phyloP scores from a whole-genome alignment of 2,113 vertebrate species.

The Alces alces region DNA sequence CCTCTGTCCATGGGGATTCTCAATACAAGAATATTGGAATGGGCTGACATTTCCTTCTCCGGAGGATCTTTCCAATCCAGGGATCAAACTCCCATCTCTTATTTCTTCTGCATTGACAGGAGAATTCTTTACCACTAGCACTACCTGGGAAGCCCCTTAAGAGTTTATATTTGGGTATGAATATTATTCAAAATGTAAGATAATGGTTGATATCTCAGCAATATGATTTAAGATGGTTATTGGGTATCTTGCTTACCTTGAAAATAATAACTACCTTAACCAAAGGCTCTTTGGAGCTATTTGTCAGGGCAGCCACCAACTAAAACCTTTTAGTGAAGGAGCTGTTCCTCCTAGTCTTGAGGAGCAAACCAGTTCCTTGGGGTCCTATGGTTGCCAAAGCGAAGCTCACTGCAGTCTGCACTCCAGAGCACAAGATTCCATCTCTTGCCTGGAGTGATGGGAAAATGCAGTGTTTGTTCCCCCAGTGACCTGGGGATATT shows the following conservation, averaged over 20 bases:
- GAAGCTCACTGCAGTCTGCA: neutral
- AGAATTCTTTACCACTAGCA: neutral
- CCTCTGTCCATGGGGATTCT: neutral
- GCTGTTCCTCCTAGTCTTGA: neutral
- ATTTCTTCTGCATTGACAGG: neutral
- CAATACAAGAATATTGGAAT: neutral
- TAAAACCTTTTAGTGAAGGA: neutral
- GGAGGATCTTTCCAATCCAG: neutral
- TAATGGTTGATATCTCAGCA: neutral
- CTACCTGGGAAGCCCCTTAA: neutral
- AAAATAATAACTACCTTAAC: neutral
- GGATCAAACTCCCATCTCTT: neutral
- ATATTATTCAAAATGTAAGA: neutral
- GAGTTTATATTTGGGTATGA: neutral
- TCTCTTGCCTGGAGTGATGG: neutral
- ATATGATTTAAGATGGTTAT: neutral
- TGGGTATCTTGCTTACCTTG: neutral
- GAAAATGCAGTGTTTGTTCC: neutral
- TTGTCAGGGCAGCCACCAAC: neutral
- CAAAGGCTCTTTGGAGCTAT: neutral
- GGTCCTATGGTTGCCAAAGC: neutral
- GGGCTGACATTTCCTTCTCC: neutral
- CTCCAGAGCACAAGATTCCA: neutral
- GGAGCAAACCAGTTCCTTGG: neutral
- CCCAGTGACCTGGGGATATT: neutral